Evolutionary conservation across 1,140 invertebrate genomes (phyloP), one percentile per base, ranked within the genome.

Genomic region (Hyphantria cunea): DNA sequence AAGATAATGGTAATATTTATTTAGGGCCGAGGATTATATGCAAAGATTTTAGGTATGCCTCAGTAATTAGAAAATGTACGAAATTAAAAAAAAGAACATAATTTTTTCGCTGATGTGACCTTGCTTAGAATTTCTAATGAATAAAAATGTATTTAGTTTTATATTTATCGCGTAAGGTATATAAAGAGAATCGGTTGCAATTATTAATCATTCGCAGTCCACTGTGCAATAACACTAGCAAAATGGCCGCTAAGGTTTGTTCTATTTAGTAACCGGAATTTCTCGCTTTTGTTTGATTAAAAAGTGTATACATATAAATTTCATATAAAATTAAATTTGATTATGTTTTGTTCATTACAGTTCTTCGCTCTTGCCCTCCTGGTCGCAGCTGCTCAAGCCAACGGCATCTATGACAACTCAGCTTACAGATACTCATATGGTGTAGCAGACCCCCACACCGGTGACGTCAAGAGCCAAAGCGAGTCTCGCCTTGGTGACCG

Each of bases 401-500:
- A 7, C 37, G 37, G 9, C n/a, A 39, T 39, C 7, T 39, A 10
- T 3, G 37, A n/a, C 37, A 9, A 39, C 7, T 9, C 9, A 3
- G 37, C 9, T n/a, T n/a, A 39, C 37, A 39, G 37, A 2, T 86
- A 84, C 69, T 74, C 86, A 5, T 92, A 92, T 59, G 77, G 78
- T 51, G 91, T 92, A 0, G 69, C 80, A 6, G 91, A 92, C 68
- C 83, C 89, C 3, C 80, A 84, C 78, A 93, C 85, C 67, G 90
- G 92, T 10, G 91, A 92, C 67, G 78, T 86, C 25, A 92, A 92
- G 78, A 81, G 77, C 56, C 89, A 91, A 7, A 9, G n/a, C 37
- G 37, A 39, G 7, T 10, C 37, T 7, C 37, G 37, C 37, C 9
- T 39, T n/a, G 37, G 37, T 39, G 37, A 39, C 37, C 8, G 37